Evolutionary conservation across 1,140 invertebrate species (phyloP), one percentile per base, ranked within the genome.

Genomic region (Proales similis): DNA sequence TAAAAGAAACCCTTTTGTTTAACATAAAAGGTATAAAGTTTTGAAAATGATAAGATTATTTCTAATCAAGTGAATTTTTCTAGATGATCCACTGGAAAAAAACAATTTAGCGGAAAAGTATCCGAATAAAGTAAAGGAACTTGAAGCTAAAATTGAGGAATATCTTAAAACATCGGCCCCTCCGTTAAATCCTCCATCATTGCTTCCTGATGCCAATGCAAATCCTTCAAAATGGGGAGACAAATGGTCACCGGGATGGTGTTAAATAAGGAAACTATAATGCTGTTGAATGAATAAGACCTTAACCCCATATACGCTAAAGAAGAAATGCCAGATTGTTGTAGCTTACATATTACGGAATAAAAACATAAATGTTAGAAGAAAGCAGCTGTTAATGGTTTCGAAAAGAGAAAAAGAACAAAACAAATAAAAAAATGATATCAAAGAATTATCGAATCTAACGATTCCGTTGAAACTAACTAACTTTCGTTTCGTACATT

Each of bases 21-120:
- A 46, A 46, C 27, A 11, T 46, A 19, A 46, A 46, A 46, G 43
- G 43, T 46, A 11, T 46, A n/a, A n/a, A n/a, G 17, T 46, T 46
- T 46, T 5, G 7, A 3, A 5, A 4, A 17, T 46, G 4, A 46
- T 17, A 2, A 46, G 27, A 19, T 12, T 46, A 24, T 46, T 17
- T 3, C 27, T 19, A 5, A 9, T 46, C 4, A 19, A 11, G 5
- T 7, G 6, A 46, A 11, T 5, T 46, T 46, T 5, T 17, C 27
- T 19, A 46, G 43, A 46, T 46, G 43, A 46, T 46, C 43, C 43
- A 3, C 7, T 46, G 11, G 43, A 46, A 46, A 46, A 5, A 3
- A 19, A 5, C 6, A 46, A 46, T 20, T 46, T 46, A 19, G 43
- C 43, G 3, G 27, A 12, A 3, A 3, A 3, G 5, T 46, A 46